A percentile compares a stretch with the other conserved stretches of the same genome.
Conservation (phyloP, 2,113 vertebrate species). For the Ceyx melanurus region DNA sequence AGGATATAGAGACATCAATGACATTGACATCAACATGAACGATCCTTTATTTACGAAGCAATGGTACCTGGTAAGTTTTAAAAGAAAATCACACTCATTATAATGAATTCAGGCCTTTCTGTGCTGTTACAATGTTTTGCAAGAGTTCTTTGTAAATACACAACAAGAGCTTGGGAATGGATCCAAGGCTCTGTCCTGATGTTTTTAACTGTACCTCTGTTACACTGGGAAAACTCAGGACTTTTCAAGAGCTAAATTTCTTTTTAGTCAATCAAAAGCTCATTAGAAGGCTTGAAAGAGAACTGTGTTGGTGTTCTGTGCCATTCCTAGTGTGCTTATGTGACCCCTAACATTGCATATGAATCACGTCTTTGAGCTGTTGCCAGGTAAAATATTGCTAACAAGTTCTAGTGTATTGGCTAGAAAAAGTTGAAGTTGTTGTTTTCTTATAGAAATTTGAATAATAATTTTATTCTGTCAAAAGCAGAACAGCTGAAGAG, state of each 20-base stretch:
- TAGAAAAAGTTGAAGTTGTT: background rate
- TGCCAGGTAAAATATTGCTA: background rate
- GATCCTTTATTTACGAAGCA: constrained; percentile 97
- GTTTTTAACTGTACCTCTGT: background rate
- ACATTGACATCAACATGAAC: constrained; percentile 92
- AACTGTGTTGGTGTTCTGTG: background rate
- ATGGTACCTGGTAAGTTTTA: constrained; percentile 92
- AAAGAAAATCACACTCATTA: background rate
- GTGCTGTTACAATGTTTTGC: background rate
- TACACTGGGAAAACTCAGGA: background rate
- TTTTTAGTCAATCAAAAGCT: background rate
- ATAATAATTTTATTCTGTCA: background rate
- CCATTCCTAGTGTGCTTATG: background rate
- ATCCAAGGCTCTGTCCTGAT: background rate
- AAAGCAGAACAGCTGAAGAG: background rate
- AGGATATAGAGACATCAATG: constrained; percentile 92
- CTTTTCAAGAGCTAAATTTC: background rate
- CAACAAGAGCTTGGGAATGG: background rate
- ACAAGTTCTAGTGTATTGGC: background rate
- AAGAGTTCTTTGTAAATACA: background rate
- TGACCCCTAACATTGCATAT: background rate
- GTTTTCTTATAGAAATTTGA: background rate
- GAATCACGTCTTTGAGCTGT: constrained; percentile 3
- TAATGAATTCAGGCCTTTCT: background rate
- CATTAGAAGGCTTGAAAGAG: background rate